phyloP scores from a whole-genome alignment of 2,113 vertebrate species.

The Hyperopisus bebe region DNA sequence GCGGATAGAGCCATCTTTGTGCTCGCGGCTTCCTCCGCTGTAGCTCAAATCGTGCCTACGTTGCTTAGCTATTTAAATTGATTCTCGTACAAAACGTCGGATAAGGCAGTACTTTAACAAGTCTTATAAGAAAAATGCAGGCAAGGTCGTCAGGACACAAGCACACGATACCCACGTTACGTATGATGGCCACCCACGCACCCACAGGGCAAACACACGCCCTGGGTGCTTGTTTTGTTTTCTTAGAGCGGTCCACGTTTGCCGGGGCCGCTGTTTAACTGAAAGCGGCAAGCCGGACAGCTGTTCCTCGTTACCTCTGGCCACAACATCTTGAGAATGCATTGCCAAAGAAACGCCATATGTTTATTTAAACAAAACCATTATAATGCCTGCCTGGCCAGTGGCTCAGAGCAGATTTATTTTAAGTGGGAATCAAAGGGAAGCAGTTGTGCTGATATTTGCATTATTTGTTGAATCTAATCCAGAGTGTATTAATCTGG shows the following conservation, averaged over 20 bases:
- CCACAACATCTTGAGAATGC: conserved; percentile 40
- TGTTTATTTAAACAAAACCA: conserved; percentile 58
- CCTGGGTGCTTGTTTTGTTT: conserved; percentile 24
- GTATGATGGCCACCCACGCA: neutral
- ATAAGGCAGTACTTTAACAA: neutral
- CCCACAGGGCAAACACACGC: neutral
- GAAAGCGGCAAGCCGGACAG: conserved; percentile 40
- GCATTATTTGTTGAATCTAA: conserved; percentile 43
- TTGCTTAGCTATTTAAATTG: neutral
- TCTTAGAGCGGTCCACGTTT: conserved; percentile 35
- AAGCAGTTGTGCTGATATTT: conserved; percentile 58
- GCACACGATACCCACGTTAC: neutral
- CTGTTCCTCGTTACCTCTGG: conserved; percentile 53
- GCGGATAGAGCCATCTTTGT: neutral
- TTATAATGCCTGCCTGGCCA: conserved; percentile 41
- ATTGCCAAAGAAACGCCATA: neutral
- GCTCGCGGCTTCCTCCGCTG: neutral
- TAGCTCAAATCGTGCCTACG: neutral
- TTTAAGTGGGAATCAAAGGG: conserved; percentile 35
- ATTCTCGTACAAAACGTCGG: neutral
- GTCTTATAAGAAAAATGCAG: neutral
- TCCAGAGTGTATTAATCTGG: conserved; percentile 59
- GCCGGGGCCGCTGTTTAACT: conserved; percentile 34
- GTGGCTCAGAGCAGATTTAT: conserved; percentile 51
- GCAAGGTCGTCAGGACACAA: neutral